These are phyloP conservation scores for Hydroisotoma schaefferi DNA, from an alignment of 2,888 invertebrate genomes.

Conservation along the genomic window DNA sequence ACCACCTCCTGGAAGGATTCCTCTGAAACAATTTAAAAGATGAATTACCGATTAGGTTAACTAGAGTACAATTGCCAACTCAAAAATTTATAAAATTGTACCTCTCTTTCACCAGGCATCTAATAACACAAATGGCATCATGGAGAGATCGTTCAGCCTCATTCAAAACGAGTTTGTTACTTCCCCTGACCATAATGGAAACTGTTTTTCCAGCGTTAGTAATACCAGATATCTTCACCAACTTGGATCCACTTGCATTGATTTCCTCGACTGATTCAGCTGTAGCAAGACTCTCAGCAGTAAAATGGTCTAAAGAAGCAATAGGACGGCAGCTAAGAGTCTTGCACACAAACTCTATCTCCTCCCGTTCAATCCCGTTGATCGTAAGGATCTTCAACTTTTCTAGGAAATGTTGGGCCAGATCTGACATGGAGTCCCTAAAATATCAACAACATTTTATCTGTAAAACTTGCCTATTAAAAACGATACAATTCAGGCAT, in stretches of 20 bases:
- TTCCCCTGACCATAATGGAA: conserved; percentile 84
- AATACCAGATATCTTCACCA: conserved; percentile 63
- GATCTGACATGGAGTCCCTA: conserved; percentile 93
- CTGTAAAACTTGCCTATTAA: not conserved
- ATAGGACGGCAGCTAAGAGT: conserved; percentile 90
- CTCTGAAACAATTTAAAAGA: conserved; percentile 55
- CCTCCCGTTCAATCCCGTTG: conserved; percentile 96
- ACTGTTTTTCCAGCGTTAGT: conserved; percentile 77
- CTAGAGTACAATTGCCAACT: not conserved
- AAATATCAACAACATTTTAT: conserved; percentile 22
- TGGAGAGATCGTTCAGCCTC: conserved; percentile 87
- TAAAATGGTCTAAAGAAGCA: conserved; percentile 97
- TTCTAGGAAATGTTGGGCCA: conserved; percentile 95
- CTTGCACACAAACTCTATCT: conserved; percentile 96
- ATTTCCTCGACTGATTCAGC: conserved; percentile 95
- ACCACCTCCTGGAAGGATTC: conserved; percentile 92
- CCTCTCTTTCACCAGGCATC: conserved; percentile 90
- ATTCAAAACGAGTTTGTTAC: conserved; percentile 72
- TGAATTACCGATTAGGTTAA: no score
- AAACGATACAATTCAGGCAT: not conserved
- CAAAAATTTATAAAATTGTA: conserved; percentile 41
- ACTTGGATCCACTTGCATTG: conserved; percentile 78
- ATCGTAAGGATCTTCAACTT: conserved; percentile 99
- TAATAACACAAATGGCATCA: conserved; percentile 87
- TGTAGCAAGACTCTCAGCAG: conserved; percentile 80